These are phyloP conservation scores for Malurus splendens DNA, from an alignment of 2,797 vertebrate genomes.

Conservation along the genomic window DNA sequence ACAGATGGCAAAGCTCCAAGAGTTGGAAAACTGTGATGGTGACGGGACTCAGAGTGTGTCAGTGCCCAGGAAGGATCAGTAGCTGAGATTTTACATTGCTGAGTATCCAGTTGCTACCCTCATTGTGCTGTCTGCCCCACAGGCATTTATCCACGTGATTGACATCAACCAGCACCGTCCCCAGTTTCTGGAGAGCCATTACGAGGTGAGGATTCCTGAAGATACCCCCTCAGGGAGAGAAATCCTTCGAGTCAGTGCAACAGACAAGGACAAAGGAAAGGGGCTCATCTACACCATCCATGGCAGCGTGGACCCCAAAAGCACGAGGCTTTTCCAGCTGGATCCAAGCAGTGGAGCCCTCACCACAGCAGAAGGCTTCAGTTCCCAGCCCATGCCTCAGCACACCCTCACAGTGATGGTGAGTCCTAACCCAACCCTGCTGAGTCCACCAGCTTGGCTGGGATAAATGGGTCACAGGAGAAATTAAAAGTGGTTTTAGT, in stretches of 20 bases:
- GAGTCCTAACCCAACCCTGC: background rate
- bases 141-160: constrained; percentile 89
- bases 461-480: background rate
- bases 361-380: constrained; percentile 81
- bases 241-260: constrained; percentile 84
- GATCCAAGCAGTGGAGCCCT: constrained; percentile 86
- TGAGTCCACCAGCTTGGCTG: background rate
- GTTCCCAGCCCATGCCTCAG: constrained; percentile 75
- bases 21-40: background rate
- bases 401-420: constrained; percentile 92
- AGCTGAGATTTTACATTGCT: background rate
- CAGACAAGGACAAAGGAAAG: constrained; percentile 83
- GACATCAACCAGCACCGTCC: constrained; percentile 91
- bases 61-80: accelerated
- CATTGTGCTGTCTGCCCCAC: background rate
- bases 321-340: constrained; percentile 84
- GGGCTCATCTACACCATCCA: constrained; percentile 89
- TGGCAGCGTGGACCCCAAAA: constrained; percentile 80
- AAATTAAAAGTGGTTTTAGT: background rate
- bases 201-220: constrained; percentile 83
- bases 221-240: constrained; percentile 85
- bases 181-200: constrained; percentile 81
- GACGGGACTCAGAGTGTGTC: background rate
- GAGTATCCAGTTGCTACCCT: background rate
- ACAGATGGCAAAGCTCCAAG: background rate